Conservation (phyloP, 2,113 vertebrate species). For the Platysternon megacephalum region DNA sequence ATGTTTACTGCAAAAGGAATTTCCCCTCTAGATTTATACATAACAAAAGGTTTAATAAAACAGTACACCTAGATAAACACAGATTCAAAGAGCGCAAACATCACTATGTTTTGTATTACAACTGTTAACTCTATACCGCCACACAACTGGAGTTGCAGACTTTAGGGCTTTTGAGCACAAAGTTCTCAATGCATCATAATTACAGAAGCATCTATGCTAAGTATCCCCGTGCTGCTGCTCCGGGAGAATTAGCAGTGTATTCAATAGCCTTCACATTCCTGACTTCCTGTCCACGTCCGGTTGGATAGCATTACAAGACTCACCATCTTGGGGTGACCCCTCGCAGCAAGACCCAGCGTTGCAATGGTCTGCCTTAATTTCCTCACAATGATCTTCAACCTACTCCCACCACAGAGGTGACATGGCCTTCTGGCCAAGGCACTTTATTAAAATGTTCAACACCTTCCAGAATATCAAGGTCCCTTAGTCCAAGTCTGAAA, state of each 20-base stretch:
- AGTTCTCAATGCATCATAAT: neutral
- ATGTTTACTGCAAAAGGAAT: neutral
- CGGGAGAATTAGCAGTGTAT: neutral
- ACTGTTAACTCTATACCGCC: neutral
- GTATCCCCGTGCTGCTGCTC: neutral
- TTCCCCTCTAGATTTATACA: neutral
- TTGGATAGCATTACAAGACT: rapidly evolving
- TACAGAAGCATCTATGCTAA: neutral
- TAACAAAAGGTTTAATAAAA: rapidly evolving
- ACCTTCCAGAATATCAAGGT: too few species aligned
- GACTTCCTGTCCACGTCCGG: neutral
- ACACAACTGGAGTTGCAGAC: neutral
- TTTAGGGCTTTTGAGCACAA: neutral
- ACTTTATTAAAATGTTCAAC: neutral
- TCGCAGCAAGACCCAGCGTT: neutral
- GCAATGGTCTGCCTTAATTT: neutral
- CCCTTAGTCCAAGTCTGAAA: neutral
- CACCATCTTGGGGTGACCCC: too few species aligned
- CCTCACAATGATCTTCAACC: neutral
- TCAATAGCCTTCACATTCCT: neutral
- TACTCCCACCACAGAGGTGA: neutral
- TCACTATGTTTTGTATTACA: neutral
- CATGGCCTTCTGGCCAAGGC: too few species aligned
- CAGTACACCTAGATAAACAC: neutral
- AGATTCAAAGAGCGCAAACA: neutral